A percentile compares a stretch with the other conserved stretches of the same genome.
Evolutionary conservation across 2,797 vertebrate species (phyloP).

Genomic region (Sebastes kiyomatsui): DNA sequence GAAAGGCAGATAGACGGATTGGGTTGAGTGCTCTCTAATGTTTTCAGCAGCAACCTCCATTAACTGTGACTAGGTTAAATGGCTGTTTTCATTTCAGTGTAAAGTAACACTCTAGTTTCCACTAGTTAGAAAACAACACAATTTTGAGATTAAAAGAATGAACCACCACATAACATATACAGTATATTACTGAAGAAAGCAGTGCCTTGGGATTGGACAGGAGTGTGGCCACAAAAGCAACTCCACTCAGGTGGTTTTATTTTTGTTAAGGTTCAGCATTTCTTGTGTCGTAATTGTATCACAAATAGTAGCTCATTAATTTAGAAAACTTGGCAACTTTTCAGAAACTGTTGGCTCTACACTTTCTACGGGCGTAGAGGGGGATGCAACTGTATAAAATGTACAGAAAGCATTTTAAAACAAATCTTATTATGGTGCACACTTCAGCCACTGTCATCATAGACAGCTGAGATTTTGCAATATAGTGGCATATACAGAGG

Average conservation of each 20-base stretch:
- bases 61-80: background rate
- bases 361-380: background rate
- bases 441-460: background rate
- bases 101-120: background rate
- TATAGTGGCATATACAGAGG: background rate
- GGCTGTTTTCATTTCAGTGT: background rate
- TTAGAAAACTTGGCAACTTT: background rate
- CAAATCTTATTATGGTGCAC: background rate
- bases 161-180: background rate
- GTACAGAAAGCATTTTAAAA: background rate
- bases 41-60: slow-evolving; percentile 8
- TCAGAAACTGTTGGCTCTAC: background rate
- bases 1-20: background rate
- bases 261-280: background rate
- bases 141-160: background rate
- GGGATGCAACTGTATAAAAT: background rate
- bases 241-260: background rate
- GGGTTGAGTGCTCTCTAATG: background rate
- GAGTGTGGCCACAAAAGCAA: background rate
- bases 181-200: background rate
- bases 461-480: background rate
- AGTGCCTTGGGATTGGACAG: background rate
- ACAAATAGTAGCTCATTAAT: background rate
- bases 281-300: background rate
- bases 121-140: background rate